phyloP scores from a whole-genome alignment of 2,888 invertebrate species.

The Thalpophila matura region DNA sequence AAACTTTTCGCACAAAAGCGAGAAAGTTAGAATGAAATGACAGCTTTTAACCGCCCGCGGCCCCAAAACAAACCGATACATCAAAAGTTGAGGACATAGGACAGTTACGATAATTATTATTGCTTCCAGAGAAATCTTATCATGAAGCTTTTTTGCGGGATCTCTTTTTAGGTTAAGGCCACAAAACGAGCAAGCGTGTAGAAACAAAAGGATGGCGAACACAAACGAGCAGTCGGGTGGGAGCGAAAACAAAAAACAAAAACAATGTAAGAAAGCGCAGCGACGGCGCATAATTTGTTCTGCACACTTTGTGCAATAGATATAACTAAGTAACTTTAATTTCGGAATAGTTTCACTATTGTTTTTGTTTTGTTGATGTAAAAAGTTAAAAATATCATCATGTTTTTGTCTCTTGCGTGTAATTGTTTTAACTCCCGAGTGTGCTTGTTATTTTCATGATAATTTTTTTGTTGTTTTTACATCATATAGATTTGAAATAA shows the following conservation, averaged over 20 bases:
- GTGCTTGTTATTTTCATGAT: conserved; percentile 25
- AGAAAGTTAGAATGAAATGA: conserved; percentile 24
- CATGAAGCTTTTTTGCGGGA: conserved; percentile 14
- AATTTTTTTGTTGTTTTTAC: too few species aligned
- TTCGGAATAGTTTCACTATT: conserved; percentile 42
- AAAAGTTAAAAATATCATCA: conserved; percentile 49
- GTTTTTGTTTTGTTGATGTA: conserved; percentile 46
- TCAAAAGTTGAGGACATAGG: conserved; percentile 35
- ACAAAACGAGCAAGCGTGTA: conserved; percentile 26
- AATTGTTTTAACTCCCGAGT: conserved; percentile 30
- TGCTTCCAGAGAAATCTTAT: conserved; percentile 23
- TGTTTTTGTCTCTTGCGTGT: conserved; percentile 36
- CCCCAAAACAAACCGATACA: conserved; percentile 41
- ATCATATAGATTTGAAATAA: neutral
- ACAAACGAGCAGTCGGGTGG: conserved; percentile 37
- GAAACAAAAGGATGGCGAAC: conserved; percentile 21
- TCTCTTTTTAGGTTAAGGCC: conserved; percentile 35
- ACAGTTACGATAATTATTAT: conserved; percentile 41
- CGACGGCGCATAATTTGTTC: conserved; percentile 57
- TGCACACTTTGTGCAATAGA: conserved; percentile 51
- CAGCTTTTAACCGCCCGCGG: conserved; percentile 20
- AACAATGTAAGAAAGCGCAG: conserved; percentile 59
- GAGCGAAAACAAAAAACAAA: conserved; percentile 50
- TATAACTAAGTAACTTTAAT: conserved; percentile 49
- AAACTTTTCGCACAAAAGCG: conserved; percentile 34